Base-by-base conservation (phyloP, 2,888 invertebrate species). In the Dynastes maya region DNA sequence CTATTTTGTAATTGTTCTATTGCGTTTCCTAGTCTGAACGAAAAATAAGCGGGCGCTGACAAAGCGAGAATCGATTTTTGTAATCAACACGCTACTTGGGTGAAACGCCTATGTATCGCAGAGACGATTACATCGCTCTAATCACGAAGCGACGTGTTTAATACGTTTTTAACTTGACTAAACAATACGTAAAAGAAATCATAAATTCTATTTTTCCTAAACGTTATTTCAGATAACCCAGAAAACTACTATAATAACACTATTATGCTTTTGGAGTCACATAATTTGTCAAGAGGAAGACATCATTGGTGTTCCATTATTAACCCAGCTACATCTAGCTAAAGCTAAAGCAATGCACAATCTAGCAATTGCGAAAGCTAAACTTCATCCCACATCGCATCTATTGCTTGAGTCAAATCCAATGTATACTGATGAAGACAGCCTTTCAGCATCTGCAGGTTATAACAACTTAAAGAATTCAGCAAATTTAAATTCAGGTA, bases 361-460 rank as follows among this genome's bases (percentile, higher is more conserved):
- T 6, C 11, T 77, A 53, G 70, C 71, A 49, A 32, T 71, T 27
- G 51, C 61, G 4, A 77, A 29, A 64, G 63, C 70, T 2, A 68
- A 51, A 61, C 27, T 58, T 9, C 77, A 77, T 55, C 49, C 6
- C 16, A 37, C n/a, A 29, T 40, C 32, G 2, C 70, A 77, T 63
- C 63, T 77, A 29, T 53, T 77, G 29, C 63, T 77, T 3, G 55
- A 70, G 16, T n/a, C 27, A 29, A 77, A 77, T 71, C 77, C 77
- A 77, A 22, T 32, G 16, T 65, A 76, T 40, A n/a, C 11, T 40
- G 1, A 8, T 8, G 40, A 22, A 9, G 13, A 16, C 22, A 22
- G 13, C 16, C 5, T 22, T 67, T 1, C 9, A 55, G 0, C 16
- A 22, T 16, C 13, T 53, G 13, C 4, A 13, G 3, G 2, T n/a